Evolutionary conservation across 2,797 vertebrate genomes (phyloP).

Genomic region (Hapalemur alaotrensis): DNA sequence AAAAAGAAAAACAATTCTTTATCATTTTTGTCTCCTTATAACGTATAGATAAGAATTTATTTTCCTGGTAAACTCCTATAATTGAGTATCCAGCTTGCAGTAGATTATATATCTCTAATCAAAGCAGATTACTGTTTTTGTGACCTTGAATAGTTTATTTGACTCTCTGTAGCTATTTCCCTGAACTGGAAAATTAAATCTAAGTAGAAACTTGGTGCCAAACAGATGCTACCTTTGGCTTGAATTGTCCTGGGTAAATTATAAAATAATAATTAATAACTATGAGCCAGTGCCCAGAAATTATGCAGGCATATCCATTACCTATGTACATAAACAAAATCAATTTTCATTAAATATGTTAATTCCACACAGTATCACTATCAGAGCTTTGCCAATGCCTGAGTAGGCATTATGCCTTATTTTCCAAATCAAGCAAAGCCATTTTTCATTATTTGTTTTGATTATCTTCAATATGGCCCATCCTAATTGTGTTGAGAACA

Average conservation of each 20-base stretch:
- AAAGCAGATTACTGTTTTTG: slow-evolving; percentile 63
- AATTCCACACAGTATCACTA: slow-evolving; percentile 71
- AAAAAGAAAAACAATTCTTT: not conserved
- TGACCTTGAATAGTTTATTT: slow-evolving; percentile 81
- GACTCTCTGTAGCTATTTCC: slow-evolving; percentile 54
- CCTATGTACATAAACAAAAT: slow-evolving; percentile 84
- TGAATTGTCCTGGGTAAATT: slow-evolving; percentile 73
- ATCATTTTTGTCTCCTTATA: not conserved
- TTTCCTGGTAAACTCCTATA: not conserved
- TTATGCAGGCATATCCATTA: slow-evolving; percentile 79
- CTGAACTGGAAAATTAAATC: slow-evolving; percentile 83
- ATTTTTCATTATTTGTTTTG: slow-evolving; percentile 76
- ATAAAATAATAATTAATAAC: slow-evolving; percentile 84
- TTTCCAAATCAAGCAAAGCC: slow-evolving; percentile 61
- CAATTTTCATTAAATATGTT: slow-evolving; percentile 84
- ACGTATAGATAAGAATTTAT: not conserved
- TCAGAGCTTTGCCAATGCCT: slow-evolving; percentile 51
- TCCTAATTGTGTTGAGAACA: slow-evolving; percentile 59
- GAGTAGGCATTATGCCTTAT: slow-evolving; percentile 60
- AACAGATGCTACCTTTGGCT: slow-evolving; percentile 83
- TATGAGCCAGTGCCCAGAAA: slow-evolving; percentile 76
- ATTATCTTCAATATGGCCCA: slow-evolving; percentile 66
- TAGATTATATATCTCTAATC: slow-evolving; percentile 55
- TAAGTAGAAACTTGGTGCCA: slow-evolving; percentile 78
- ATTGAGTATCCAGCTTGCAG: not conserved